phyloP scores from a whole-genome alignment of 2,888 invertebrate genomes.

The Agelastica alni region DNA sequence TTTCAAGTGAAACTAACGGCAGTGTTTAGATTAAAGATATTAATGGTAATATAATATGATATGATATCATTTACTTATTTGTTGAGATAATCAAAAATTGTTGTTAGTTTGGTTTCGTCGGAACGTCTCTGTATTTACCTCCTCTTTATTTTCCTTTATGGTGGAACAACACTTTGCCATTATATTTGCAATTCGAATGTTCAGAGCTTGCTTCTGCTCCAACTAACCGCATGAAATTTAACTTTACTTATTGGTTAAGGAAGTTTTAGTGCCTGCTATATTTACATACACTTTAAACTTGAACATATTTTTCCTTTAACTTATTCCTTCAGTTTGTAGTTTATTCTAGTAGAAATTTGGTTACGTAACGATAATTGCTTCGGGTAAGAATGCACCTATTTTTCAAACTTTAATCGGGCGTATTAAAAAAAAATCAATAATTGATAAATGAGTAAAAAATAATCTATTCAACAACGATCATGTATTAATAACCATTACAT shows the following conservation, averaged over 20 bases:
- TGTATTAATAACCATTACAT: too few relatives aligned
- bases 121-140: constrained; percentile 14
- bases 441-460: too few relatives aligned
- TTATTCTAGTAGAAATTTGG: constrained; percentile 17
- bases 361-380: constrained; percentile 24
- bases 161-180: constrained; percentile 48
- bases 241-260: constrained; percentile 40
- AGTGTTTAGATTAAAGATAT: too few relatives aligned
- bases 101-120: too few relatives aligned
- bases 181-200: constrained; percentile 54
- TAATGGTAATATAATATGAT: too few relatives aligned
- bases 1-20: too few relatives aligned
- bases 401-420: too few relatives aligned
- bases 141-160: constrained; percentile 26
- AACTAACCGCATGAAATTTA: constrained; percentile 41
- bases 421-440: too few relatives aligned
- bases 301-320: constrained; percentile 32
- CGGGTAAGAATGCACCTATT: neutral
- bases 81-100: too few relatives aligned
- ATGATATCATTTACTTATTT: too few relatives aligned
- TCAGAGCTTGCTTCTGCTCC: constrained; percentile 39
- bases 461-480: too few relatives aligned
- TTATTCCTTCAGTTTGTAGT: constrained; percentile 20
- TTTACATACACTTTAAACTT: constrained; percentile 37
- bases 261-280: constrained; percentile 37